Base-by-base conservation (phyloP, 2,888 invertebrate genomes). In the Drosophila merina region DNA sequence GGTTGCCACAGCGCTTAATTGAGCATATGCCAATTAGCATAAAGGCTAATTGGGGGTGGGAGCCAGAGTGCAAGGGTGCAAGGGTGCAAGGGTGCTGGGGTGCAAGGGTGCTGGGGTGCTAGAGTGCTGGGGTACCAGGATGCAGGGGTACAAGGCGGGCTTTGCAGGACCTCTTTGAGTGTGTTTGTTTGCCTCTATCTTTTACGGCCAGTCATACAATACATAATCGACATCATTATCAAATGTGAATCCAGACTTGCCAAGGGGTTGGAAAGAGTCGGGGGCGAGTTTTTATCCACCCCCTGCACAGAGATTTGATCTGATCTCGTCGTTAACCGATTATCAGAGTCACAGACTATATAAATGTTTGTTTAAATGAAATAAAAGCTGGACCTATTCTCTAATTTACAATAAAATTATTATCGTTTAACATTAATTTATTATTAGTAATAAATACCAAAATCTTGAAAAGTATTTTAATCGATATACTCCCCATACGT, bases 21-120 rank as follows among this genome's bases (percentile, higher is more conserved):
- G 81, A 81, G 86, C 85, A 81, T 86, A 85, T 85, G 86, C 86
- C 85, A 85, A 85, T 85, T 86, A 85, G 85, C 81, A 79, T 83
- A 75, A 56, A 48, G 50, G 12, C 14, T 42, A 20, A 20, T 42
- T 20, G 40, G 44, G 8, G 40, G 42, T 42, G 42, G 49, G 49
- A 14, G 51, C 5, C 6, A 12, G 6, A 45, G 56, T 5, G 33
- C 55, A 44, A 40, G 42, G 33, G 51, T 40, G 31, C 31, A 38
- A n/a, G 45, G 59, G 55, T 10, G 31, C 12, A 4, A 28, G 42
- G 33, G 51, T 40, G 31, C 31, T 30, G 45, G 42, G 33, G 51
- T 40, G 31, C 31, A 38, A n/a, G 45, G 59, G 55, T 10, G 31
- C 12, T 6, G 31, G 42, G 33, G 51, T 40, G 31, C 31, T 30